Base-by-base conservation (phyloP, 2,113 vertebrate genomes). In the Apteryx owenii region DNA sequence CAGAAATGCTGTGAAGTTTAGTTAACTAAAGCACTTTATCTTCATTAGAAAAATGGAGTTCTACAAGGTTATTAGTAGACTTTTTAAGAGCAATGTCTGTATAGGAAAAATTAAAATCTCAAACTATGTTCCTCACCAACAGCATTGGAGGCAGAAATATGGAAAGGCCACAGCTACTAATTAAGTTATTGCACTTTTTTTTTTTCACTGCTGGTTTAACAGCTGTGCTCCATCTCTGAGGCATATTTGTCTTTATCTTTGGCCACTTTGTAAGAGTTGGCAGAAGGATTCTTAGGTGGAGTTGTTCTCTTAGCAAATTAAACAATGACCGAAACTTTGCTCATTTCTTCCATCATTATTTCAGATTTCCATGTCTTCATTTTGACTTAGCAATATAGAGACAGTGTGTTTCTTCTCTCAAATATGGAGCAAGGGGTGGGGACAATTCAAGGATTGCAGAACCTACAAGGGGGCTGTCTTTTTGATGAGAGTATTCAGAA, bases 241-340 rank as follows among this genome's bases (percentile, higher is more conserved):
- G 44, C 93, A 82, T 97, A 97, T 97, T 97, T 96, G 84, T 95
- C 96, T 97, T 98, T 97, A 96, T 98, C 96, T 95, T 96, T 87
- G 95, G 95, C 92, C 96, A 96, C 95, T 97, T 94, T 97, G 94
- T 97, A 93, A 96, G 96, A 97, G 86, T 82, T 98, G 98, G 98
- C 98, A 97, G 83, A 88, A 88, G 70, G 68, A 97, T 33, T 95
- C 93, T 96, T 98, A 98, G 98, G 98, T 98, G 98, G 97, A 88
- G 97, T 88, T 97, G 91, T 94, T 98, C 96, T 97, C 93, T 97
- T 78, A 98, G 84, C 29, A 93, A 97, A 97, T 98, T 98, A 98
- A 98, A 98, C 97, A 98, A 96, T 97, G 97, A 98, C 96, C 96
- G 96, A 97, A 98, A 96, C 94, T 98, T 97, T 95, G 93, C 95